Conservation (phyloP, 1,140 invertebrate species). For the Sitophilus oryzae region DNA sequence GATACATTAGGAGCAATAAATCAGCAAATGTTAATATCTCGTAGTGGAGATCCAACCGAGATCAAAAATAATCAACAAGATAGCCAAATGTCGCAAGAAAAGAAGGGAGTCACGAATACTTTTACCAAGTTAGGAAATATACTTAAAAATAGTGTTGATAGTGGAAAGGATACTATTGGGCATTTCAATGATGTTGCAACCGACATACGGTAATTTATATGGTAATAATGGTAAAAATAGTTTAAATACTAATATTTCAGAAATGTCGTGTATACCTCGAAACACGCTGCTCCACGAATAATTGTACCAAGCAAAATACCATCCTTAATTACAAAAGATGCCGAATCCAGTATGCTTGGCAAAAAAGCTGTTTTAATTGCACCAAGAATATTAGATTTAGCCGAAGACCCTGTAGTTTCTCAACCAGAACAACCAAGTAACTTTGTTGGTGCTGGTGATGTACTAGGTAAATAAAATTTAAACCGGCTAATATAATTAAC, state of each 20-base stretch:
- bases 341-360: background rate
- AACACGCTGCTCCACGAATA: slow-evolving; percentile 5
- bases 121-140: slow-evolving; percentile 21
- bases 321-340: background rate
- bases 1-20: slow-evolving; percentile 12
- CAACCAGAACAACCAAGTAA: background rate
- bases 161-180: slow-evolving; percentile 10
- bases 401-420: slow-evolving; percentile 13
- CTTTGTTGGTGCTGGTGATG: slow-evolving; percentile 21
- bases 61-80: background rate
- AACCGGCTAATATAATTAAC: background rate
- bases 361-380: slow-evolving; percentile 32
- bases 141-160: slow-evolving; percentile 14
- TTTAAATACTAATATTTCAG: background rate
- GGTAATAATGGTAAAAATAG: background rate
- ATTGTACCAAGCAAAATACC: slow-evolving; percentile 5
- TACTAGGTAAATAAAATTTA: slow-evolving; percentile 13
- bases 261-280: slow-evolving; percentile 6
- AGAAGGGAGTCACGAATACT: slow-evolving; percentile 11
- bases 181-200: slow-evolving; percentile 15
- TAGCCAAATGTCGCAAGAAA: slow-evolving; percentile 7
- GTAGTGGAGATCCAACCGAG: background rate
- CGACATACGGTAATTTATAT: slow-evolving; percentile 13
- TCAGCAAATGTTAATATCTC: slow-evolving; percentile 10
- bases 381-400: slow-evolving; percentile 32